Evolutionary conservation across 2,888 invertebrate species (phyloP), one percentile per base, ranked within the genome.

Genomic region (Allygus modestus): DNA sequence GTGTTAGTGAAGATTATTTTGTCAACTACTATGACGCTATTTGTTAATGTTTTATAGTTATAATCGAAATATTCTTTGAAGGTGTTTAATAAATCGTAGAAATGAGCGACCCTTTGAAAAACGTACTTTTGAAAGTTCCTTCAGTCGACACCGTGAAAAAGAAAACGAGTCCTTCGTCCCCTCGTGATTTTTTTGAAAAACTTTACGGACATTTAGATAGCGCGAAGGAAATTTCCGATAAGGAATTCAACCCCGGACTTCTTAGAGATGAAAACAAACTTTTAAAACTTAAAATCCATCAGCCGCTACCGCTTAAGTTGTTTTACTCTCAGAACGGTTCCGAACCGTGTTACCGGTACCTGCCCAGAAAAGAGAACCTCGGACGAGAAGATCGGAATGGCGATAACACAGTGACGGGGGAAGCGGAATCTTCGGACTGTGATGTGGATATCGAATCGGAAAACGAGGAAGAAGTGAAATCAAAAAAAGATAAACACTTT

Each of bases 171-270:
- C 87, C 87, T 4, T 85, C 86, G 23, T 85, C 87, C n/a, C 87
- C 87, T 23, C 82, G 87, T 15, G 85, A 85, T 83, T 87, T 87
- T 77, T 87, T 85, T 87, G 87, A 54, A 85, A 87, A 82, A 82
- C 75, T 87, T 23, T 87, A 87, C 87, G 87, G 85, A 28, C 84
- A 86, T 33, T 28, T 82, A 15, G 82, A 77, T 9, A 58, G 33
- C 17, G 11, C 1, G 20, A 73, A 73, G 31, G 31, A 65, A 9
- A 65, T 65, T 65, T 20, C 65, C 2, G 58, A 51, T 12, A 23
- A 2, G 20, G 58, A 23, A 12, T 58, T 58, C 5, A 20, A 31
- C 28, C 12, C 65, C 0, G 11, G 5, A 31, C 7, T 58, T 5
- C 28, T 28, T 4, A 28, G 65, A 15, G 65, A 65, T 12, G 65